Evolutionary conservation across 2,797 vertebrate species (phyloP), one percentile per base, ranked within the genome.

Genomic region (Erpetoichthys calabaricus): DNA sequence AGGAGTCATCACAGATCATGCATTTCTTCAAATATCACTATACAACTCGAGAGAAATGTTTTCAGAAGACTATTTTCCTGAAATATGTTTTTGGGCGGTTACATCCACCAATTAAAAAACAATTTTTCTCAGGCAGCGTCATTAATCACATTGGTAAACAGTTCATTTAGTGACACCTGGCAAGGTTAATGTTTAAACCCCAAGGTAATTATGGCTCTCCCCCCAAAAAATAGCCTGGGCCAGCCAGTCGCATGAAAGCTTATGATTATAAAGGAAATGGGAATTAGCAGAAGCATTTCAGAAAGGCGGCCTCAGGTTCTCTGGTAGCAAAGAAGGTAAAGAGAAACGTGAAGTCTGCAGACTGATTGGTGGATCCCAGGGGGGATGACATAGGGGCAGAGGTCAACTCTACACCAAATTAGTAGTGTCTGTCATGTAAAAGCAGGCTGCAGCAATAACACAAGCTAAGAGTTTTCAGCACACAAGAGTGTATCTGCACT

Each of bases 211-310:
- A 91, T 53, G 78, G 67, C 71, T 72, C 77, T 25, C 25, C 25
- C 25, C 78, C 71, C 75, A 75, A 69, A 68, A 75, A 77, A 75
- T 54, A 47, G 59, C 73, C 75, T 74, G 25, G 53, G 70, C 75
- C 74, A 79, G 79, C 83, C 79, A 86, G 83, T 87, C 85, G 88
- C 83, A 84, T 87, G 81, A 89, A 90, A 88, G 80, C 78, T 77
- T 87, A 82, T 89, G 86, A 92, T 91, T 92, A 83, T 86, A 80
- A 89, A 90, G 89, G 90, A 94, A 94, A 93, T 88, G 84, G 84
- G 88, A 91, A 92, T 92, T 91, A 92, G 82, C 85, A 89, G 86
- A 82, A 88, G 91, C 85, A 82, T 81, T 81, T 87, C 73, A 80
- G 77, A 79, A 73, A 86, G 82, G 69, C 72, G 59, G 79, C 65